Conservation (phyloP, 2,113 vertebrate genomes). For the Tyto alba region DNA sequence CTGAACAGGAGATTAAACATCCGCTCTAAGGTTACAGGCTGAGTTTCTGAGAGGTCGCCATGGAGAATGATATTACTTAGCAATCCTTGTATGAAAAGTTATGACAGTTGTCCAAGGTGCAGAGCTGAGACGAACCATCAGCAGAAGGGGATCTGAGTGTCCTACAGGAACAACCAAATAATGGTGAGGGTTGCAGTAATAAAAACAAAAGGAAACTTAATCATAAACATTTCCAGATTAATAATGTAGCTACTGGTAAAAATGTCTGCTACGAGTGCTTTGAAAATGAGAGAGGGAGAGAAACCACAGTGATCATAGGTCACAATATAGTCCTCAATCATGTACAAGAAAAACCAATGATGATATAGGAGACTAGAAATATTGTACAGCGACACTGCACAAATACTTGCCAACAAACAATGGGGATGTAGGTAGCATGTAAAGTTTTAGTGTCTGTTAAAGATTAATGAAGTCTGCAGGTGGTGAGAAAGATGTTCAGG, state of each 20-base stretch:
- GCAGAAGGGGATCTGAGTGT: background rate
- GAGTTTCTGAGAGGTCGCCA: background rate
- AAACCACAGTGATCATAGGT: background rate
- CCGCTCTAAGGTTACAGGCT: background rate
- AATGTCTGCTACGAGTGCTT: background rate
- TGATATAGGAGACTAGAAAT: background rate
- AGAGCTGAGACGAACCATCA: background rate
- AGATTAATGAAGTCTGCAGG: background rate
- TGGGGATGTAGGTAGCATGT: no score
- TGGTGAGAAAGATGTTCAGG: background rate
- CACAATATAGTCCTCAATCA: background rate
- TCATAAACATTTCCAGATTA: background rate
- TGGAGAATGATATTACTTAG: background rate
- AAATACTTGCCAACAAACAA: background rate
- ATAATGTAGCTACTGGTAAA: background rate
- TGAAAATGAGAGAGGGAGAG: background rate
- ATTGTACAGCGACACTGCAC: background rate
- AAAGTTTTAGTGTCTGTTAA: background rate
- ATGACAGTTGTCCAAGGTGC: background rate
- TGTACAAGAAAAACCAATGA: background rate
- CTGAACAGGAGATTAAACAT: background rate
- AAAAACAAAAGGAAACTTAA: background rate
- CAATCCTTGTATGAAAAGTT: background rate
- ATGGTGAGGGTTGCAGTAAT: accelerated
- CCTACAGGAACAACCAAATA: background rate